A percentile compares a stretch with the other conserved stretches of the same genome.
phyloP scores from a whole-genome alignment of 2,113 vertebrate genomes.

The Macrotis lagotis region DNA sequence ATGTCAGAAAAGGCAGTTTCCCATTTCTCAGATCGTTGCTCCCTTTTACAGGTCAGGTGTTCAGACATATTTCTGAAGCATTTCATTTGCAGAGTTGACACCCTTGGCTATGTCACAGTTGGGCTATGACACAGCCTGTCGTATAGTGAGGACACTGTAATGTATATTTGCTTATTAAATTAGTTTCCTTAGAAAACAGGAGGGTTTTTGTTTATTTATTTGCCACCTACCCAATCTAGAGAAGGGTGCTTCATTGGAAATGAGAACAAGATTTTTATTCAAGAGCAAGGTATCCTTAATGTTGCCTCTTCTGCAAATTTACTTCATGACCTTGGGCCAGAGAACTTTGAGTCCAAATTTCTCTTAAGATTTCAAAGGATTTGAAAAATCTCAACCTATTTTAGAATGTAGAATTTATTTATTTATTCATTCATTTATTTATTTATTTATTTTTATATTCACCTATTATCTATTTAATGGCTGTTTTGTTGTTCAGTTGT shows the following conservation, averaged over 20 bases:
- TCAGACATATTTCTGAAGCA: not conserved
- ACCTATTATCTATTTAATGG: not conserved
- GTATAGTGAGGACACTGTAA: not conserved
- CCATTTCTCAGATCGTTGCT: not conserved
- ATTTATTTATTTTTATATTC: too few species aligned
- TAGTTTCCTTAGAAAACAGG: not conserved
- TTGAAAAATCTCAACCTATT: not conserved
- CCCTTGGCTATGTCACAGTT: not conserved
- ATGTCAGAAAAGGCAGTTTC: not conserved
- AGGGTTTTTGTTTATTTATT: not conserved
- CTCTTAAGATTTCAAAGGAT: slow-evolving; percentile 5
- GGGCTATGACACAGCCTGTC: not conserved
- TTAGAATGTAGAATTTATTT: not conserved
- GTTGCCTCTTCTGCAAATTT: not conserved
- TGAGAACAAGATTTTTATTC: not conserved
- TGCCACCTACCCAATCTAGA: not conserved
- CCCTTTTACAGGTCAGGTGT: not conserved
- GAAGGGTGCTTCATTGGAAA: not conserved
- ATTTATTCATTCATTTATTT: not conserved
- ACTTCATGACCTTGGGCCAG: not conserved
- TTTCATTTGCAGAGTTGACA: too few species aligned
- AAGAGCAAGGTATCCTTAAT: not conserved
- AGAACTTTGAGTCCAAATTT: not conserved
- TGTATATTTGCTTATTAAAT: not conserved
- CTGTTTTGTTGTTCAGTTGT: not conserved